Percentiles rank a stretch among this genome's conserved stretches.
Evolutionary conservation across 2,888 invertebrate species (phyloP).

Genomic region (Lasioglossum zephyrum): DNA sequence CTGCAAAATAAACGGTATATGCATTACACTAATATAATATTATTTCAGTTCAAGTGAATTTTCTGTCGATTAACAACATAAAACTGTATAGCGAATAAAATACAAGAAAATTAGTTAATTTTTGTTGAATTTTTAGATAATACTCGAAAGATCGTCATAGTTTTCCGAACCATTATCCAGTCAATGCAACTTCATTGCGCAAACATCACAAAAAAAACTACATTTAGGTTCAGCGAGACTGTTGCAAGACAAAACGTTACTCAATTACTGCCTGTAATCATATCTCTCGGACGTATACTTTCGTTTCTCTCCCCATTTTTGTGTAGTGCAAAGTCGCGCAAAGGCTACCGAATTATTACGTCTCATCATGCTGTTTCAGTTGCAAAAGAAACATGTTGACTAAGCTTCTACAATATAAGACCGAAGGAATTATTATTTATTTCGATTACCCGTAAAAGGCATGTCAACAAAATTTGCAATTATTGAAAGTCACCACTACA

Average conservation of each 20-base stretch:
- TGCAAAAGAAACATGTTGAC: background rate
- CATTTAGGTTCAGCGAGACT: constrained; percentile 26
- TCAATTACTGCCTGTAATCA: constrained; percentile 10
- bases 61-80: background rate
- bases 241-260: constrained; percentile 25
- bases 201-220: constrained; percentile 18
- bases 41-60: background rate
- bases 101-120: background rate
- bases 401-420: too few species aligned
- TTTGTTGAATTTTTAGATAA: background rate
- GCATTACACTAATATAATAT: too few species aligned
- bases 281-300: background rate
- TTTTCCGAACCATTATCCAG: background rate
- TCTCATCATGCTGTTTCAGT: background rate
- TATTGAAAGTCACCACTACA: too few species aligned
- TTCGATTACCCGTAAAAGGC: too few species aligned
- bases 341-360: background rate
- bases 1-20: too few species aligned
- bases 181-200: background rate
- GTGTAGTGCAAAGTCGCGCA: background rate
- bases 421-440: too few species aligned
- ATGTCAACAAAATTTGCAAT: too few species aligned
- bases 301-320: constrained; percentile 6
- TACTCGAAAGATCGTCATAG: background rate
- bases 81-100: background rate